Conservation (phyloP, 1,140 invertebrate genomes). For the Penaeus vannamei region DNA sequence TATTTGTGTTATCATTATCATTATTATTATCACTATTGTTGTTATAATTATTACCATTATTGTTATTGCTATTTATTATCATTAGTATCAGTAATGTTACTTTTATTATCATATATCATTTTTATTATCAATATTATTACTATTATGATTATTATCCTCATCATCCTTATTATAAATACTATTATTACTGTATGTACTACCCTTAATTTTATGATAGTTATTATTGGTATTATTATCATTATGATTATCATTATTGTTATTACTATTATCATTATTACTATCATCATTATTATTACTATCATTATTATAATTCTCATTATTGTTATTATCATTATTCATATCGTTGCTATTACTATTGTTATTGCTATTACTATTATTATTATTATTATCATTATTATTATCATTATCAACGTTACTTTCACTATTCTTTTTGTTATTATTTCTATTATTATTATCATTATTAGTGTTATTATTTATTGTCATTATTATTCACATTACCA, state of each 20-base stretch:
- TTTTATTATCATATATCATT: not conserved
- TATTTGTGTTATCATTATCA: not conserved
- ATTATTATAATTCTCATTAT: not conserved
- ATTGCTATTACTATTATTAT: not conserved
- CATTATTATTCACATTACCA: too few relatives aligned
- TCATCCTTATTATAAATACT: not conserved
- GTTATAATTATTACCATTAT: constrained; percentile 10
- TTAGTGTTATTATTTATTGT: too few relatives aligned
- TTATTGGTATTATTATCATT: constrained; percentile 3
- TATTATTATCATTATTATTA: not conserved
- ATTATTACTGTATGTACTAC: too few relatives aligned
- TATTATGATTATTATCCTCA: not conserved
- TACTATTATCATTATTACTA: not conserved
- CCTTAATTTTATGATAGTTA: not conserved
- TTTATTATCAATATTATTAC: constrained; percentile 24
- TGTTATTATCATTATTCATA: not conserved
- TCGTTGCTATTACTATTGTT: not conserved
- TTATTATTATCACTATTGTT: not conserved
- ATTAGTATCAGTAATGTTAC: not conserved
- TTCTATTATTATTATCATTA: too few relatives aligned
- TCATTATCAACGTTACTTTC: not conserved
- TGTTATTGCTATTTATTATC: constrained; percentile 1
- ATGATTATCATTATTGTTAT: not conserved
- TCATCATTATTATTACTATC: not conserved
- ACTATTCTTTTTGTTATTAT: not conserved